Conservation (phyloP, 30 jellyfish, hydroid and myxozoan species). For the Euphysa ruthae region DNA sequence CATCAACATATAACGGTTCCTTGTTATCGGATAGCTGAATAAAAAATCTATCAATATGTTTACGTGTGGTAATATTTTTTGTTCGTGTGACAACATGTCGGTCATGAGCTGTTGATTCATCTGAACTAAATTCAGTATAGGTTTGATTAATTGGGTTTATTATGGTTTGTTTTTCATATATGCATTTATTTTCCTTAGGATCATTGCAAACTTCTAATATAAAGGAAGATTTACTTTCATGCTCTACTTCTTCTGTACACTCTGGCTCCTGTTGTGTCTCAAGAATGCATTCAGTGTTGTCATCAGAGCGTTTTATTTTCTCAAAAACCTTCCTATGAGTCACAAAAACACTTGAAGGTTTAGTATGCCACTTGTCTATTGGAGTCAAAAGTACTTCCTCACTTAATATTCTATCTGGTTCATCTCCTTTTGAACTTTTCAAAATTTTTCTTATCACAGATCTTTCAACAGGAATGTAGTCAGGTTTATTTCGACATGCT, state of each 20-base stretch:
- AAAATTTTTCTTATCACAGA: slow-evolving; percentile 3
- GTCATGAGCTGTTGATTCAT: not conserved
- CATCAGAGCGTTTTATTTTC: slow-evolving; percentile 3
- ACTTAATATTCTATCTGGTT: no score
- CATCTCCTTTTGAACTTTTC: slow-evolving; percentile 1
- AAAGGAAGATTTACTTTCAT: no score
- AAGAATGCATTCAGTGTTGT: no score
- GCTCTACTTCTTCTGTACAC: no score
- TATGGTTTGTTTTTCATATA: slow-evolving; percentile 14
- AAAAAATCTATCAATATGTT: not conserved
- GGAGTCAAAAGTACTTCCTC: not conserved
- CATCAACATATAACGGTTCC: slow-evolving; percentile 19
- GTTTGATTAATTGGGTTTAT: slow-evolving; percentile 2
- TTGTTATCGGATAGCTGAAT: not conserved
- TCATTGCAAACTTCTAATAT: not conserved
- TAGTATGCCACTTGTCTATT: not conserved
- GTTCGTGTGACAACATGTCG: not conserved
- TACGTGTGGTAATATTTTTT: not conserved
- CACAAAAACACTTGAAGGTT: no score
- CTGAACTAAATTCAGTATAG: not conserved
- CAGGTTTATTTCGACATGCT: not conserved
- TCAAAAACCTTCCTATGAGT: not conserved
- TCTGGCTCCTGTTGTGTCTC: no score
- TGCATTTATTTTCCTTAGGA: not conserved
- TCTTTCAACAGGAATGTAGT: slow-evolving; percentile 31